Evolutionary conservation across 2,888 invertebrate genomes (phyloP), one percentile per base, ranked within the genome.

Genomic region (Litoditis marina): DNA sequence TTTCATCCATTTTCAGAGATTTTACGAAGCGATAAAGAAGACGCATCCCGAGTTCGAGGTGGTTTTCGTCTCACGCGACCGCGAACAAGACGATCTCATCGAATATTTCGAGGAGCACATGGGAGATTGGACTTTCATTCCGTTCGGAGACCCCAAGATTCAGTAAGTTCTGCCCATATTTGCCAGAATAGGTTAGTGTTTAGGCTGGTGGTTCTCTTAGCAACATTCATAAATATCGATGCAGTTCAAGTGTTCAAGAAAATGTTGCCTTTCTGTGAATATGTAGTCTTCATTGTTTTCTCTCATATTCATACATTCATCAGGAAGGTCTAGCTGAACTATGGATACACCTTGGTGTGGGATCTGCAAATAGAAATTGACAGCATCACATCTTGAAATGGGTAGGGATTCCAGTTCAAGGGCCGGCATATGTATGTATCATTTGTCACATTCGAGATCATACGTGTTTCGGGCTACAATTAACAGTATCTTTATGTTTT

Each of bases 1-100:
- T n/a, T n/a, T 39, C 11, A 39, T 39, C 11, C n/a, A 16, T 32
- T 55, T 63, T 44, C 42, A 78, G 78, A 50, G 57, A 47, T 79
- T 74, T 51, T 79, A 79, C 63, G 77, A 79, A 8, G 68, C 69
- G 32, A 62, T 81, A 42, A 71, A 74, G 51, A 72, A 69, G 44
- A 70, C 57, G 13, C 77, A 77, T 46, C 77, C 78, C 22, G 73
- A 81, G 47, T 77, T 81, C 63, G 81, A 81, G 52, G 74, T 81
- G 2, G 64, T 81, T 42, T 81, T 78, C 55, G 76, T 81, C 6
- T 81, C 81, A 11, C 74, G 79, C 27, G 81, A 81, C 58, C 70
- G 75, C 6, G 66, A 64, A 7, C 73, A 67, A 6, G 76, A 63
- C 4, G 76, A 74, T 54, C 69, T 81, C 11, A 58, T 69, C 42